Conservation (phyloP, 2,113 vertebrate species). For the Camelus bactrianus region DNA sequence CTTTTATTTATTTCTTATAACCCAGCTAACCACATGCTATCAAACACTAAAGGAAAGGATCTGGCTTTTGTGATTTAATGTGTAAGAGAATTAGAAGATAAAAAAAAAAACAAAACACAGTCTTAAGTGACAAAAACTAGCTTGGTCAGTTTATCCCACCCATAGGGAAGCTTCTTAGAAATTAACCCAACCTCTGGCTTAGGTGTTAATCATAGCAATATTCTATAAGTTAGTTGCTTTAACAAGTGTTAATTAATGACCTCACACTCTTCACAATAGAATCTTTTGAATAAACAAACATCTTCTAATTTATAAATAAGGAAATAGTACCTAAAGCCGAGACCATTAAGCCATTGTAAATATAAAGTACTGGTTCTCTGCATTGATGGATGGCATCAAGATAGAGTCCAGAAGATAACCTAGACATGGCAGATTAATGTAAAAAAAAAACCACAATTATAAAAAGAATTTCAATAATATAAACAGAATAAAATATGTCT, state of each 20-base stretch:
- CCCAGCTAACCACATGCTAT: conserved; percentile 80
- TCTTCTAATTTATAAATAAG: conserved; percentile 15
- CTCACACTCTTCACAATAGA: background rate
- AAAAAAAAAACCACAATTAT: background rate
- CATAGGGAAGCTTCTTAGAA: background rate
- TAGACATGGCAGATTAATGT: background rate
- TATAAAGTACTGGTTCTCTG: background rate
- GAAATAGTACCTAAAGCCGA: background rate
- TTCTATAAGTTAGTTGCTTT: conserved; percentile 8
- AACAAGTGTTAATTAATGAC: background rate
- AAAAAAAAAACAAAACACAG: conserved; percentile 66
- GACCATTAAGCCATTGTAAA: background rate
- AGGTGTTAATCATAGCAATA: background rate
- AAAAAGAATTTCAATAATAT: conserved; percentile 16
- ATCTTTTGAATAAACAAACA: conserved; percentile 37
- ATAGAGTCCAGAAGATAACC: background rate
- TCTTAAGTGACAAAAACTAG: background rate
- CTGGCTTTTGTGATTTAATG: conserved; percentile 83
- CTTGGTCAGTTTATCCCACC: background rate
- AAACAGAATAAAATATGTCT: background rate
- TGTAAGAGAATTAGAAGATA: conserved; percentile 81
- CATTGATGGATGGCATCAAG: background rate
- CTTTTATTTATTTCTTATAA: conserved; percentile 78
- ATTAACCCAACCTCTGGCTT: background rate
- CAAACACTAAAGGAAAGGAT: conserved; percentile 82